Conservation (phyloP, 2,797 vertebrate genomes). For the Poecilia gillii region DNA sequence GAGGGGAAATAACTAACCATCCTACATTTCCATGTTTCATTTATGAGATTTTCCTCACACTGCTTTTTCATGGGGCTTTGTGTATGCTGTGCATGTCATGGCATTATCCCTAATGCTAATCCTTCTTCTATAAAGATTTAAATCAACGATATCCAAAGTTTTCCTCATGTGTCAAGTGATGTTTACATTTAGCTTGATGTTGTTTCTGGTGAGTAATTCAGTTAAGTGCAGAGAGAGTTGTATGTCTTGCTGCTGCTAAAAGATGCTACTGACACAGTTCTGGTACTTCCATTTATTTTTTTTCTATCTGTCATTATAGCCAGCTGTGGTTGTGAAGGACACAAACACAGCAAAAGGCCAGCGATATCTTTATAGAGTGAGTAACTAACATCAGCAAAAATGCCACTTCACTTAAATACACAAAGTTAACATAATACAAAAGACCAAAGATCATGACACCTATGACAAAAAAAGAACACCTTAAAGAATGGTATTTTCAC, state of each 20-base stretch:
- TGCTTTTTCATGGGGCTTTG: constrained; percentile 34
- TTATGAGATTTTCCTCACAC: constrained; percentile 38
- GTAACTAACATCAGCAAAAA: not conserved
- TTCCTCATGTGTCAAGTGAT: not conserved
- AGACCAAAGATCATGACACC: too few species aligned
- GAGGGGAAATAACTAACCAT: constrained; percentile 63
- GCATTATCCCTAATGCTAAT: constrained; percentile 49
- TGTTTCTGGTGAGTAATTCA: not conserved
- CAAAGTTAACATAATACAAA: too few species aligned
- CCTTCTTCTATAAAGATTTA: constrained; percentile 13
- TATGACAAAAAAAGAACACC: too few species aligned
- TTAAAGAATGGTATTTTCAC: too few species aligned
- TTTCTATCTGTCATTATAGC: not conserved
- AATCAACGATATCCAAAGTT: not conserved
- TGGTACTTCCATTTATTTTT: too few species aligned
- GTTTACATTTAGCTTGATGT: not conserved
- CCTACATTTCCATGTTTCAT: constrained; percentile 53
- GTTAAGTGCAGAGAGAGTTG: not conserved
- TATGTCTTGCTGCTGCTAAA: too few species aligned
- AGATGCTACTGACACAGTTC: too few species aligned
- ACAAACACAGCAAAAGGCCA: not conserved
- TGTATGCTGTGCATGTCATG: constrained; percentile 4
- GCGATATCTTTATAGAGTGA: not conserved
- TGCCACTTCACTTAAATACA: too few species aligned
- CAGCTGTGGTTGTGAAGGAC: too few species aligned